Percentiles rank a stretch among this genome's conserved stretches.
These are phyloP conservation scores for Cyprinodon tularosa DNA, from an alignment of 2,113 vertebrate genomes.

Conservation along the genomic window DNA sequence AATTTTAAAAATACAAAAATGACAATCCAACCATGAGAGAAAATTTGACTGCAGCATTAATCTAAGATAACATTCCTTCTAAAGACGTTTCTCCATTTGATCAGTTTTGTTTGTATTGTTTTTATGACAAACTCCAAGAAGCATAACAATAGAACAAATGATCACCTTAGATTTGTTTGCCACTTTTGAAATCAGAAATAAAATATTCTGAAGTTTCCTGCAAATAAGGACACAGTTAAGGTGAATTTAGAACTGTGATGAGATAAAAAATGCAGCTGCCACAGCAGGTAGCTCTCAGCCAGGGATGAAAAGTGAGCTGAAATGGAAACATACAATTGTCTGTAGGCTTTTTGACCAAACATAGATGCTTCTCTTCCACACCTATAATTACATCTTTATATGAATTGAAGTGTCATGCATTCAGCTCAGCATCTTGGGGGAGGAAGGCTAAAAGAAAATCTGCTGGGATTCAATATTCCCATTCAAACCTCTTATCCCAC, in stretches of 20 bases:
- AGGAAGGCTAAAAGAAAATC: slow-evolving; percentile 14
- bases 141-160: slow-evolving; percentile 17
- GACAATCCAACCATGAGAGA: not conserved
- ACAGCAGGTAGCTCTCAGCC: slow-evolving; percentile 46
- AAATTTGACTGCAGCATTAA: not conserved
- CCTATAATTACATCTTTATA: slow-evolving; percentile 42
- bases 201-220: slow-evolving; percentile 22
- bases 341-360: slow-evolving; percentile 32
- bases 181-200: slow-evolving; percentile 32
- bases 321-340: slow-evolving; percentile 57
- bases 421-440: slow-evolving; percentile 23
- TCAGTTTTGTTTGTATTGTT: not conserved
- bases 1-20: not conserved
- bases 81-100: not conserved
- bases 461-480: slow-evolving; percentile 25
- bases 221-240: slow-evolving; percentile 28
- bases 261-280: slow-evolving; percentile 35
- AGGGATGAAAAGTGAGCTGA: slow-evolving; percentile 29
- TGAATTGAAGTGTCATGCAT: slow-evolving; percentile 11
- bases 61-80: not conserved
- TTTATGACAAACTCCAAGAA: not conserved
- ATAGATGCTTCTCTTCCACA: slow-evolving; percentile 29
- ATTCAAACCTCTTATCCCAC: slow-evolving; percentile 19
- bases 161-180: slow-evolving; percentile 31
- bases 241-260: slow-evolving; percentile 38